Conservation (phyloP, 30 jellyfish, hydroid and myxozoan genomes). For the Mastigias papua region DNA sequence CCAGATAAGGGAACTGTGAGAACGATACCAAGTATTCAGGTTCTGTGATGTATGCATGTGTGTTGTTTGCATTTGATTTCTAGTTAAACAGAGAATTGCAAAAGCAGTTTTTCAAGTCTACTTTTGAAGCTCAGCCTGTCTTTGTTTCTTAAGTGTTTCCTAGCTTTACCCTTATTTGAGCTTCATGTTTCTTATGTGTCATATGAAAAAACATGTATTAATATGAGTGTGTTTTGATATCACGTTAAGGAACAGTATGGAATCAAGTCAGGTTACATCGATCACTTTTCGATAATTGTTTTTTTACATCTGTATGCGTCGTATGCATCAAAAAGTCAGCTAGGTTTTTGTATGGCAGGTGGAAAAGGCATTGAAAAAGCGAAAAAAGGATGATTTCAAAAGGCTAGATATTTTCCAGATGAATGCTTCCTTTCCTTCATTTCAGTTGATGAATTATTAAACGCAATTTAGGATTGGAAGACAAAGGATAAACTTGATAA, state of each 20-base stretch:
- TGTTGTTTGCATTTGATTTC: no score
- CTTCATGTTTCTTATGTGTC: no score
- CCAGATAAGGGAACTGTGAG: no score
- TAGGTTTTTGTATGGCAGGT: background rate
- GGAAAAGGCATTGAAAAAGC: background rate
- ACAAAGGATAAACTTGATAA: background rate
- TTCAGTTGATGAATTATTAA: background rate
- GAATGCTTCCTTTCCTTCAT: background rate
- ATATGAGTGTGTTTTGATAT: no score
- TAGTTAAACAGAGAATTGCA: no score
- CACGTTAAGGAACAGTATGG: background rate
- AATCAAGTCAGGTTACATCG: background rate
- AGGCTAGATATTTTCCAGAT: background rate
- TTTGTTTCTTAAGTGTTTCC: no score
- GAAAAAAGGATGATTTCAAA: background rate
- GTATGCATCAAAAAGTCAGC: background rate
- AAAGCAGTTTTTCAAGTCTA: no score
- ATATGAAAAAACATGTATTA: no score
- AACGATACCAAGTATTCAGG: no score
- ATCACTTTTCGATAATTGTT: background rate
- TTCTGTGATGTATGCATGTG: no score
- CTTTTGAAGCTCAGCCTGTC: no score
- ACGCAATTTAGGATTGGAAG: background rate
- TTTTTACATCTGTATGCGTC: slow-evolving; percentile 1
- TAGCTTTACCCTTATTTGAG: no score